Conservation (phyloP, 2,113 vertebrate species). For the Eretmochelys imbricata region DNA sequence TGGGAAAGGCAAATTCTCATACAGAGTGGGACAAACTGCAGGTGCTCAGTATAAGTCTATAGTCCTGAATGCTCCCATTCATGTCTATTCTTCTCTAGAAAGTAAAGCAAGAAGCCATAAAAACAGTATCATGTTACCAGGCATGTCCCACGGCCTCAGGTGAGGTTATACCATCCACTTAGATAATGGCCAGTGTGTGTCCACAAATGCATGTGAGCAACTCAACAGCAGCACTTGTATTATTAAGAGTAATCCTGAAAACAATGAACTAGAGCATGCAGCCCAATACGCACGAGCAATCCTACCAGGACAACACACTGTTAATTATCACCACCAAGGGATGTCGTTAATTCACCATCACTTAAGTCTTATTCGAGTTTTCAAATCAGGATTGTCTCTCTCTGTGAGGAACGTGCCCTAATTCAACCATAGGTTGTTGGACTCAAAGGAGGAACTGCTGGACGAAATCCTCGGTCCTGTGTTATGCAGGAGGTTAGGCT, state of each 20-base stretch:
- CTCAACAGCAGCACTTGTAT: not conserved
- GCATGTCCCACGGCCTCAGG: not conserved
- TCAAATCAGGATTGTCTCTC: not conserved
- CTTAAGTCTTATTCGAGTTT: not conserved
- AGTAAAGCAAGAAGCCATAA: not conserved
- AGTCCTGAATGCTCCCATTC: not conserved
- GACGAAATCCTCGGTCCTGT: not conserved
- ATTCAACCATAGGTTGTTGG: not conserved
- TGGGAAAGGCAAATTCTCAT: too few species aligned
- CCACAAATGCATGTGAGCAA: not conserved
- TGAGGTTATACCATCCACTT: not conserved
- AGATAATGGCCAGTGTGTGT: not conserved
- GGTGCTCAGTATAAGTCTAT: not conserved
- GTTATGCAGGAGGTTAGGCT: not conserved
- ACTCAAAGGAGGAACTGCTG: not conserved
- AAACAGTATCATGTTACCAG: not conserved
- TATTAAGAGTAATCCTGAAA: not conserved
- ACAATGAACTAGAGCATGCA: not conserved
- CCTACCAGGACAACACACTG: not conserved
- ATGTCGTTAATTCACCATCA: not conserved
- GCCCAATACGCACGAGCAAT: not conserved
- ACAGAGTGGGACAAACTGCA: not conserved
- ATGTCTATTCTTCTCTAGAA: not conserved
- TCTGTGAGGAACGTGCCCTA: fast-evolving
- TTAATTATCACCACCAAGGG: not conserved